Percentiles rank a stretch among this genome's conserved stretches.
phyloP scores from a whole-genome alignment of 1,140 invertebrate genomes.

The Metopolophium dirhodum region DNA sequence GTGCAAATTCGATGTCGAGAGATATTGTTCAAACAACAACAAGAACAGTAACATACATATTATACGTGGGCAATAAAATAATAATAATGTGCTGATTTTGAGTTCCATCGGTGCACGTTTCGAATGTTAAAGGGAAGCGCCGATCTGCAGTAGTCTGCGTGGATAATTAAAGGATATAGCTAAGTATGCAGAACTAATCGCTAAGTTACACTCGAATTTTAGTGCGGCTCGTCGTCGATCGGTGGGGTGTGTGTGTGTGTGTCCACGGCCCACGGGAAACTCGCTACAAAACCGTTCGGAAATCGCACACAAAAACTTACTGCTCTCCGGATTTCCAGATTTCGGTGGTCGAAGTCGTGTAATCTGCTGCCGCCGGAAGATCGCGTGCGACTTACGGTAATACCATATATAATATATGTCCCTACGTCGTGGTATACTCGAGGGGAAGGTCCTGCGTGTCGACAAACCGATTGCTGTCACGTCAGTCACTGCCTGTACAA shows the following conservation, averaged over 20 bases:
- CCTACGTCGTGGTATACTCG: background rate
- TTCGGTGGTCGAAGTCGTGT: background rate
- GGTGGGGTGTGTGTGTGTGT: background rate
- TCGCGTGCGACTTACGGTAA: background rate
- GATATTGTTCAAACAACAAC: background rate
- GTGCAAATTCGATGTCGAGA: background rate
- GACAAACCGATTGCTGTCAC: constrained; percentile 32
- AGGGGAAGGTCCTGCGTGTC: background rate
- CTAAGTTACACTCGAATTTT: background rate
- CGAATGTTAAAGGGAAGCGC: background rate
- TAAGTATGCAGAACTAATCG: background rate
- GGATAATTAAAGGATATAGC: background rate
- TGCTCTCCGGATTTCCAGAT: background rate
- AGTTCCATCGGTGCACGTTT: background rate
- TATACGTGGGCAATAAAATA: too few relatives aligned
- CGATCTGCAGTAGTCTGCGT: background rate
- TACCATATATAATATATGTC: background rate
- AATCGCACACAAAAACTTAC: background rate
- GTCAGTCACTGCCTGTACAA: background rate
- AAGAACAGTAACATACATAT: background rate
- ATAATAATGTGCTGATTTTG: background rate
- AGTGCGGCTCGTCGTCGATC: too few relatives aligned
- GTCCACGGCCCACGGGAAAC: background rate
- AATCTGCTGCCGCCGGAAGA: background rate
- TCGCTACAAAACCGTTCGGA: background rate